Evolutionary conservation across 2,113 vertebrate species (phyloP).

Genomic region (Bungarus multicinctus): DNA sequence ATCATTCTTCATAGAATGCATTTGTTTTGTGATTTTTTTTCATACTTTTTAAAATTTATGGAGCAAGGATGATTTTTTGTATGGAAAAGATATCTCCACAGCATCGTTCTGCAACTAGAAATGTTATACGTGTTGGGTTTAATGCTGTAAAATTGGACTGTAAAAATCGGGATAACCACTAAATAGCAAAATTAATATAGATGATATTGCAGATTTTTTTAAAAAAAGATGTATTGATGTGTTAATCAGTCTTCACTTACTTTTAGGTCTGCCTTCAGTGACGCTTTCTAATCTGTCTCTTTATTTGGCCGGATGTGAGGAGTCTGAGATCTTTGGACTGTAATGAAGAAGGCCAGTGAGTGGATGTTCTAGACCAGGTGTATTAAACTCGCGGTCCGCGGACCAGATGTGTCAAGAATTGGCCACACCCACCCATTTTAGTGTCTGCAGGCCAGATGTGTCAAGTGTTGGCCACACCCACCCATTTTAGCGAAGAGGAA

Average conservation of each 20-base stretch:
- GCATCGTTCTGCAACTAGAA: background rate
- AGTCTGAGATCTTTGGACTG: constrained; percentile 13
- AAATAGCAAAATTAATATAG: background rate
- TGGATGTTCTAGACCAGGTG: background rate
- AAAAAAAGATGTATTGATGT: background rate
- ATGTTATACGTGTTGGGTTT: background rate
- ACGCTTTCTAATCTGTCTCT: too few relatives aligned
- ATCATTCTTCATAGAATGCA: constrained; percentile 6
- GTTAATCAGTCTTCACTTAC: constrained; percentile 34
- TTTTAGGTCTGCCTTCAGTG: constrained; percentile 1
- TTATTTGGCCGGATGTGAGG: rapidly evolving
- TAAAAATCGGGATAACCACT: background rate
- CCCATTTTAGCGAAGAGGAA: too few relatives aligned
- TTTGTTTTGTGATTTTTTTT: constrained; percentile 22
- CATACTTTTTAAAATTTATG: background rate
- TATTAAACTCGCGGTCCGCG: rapidly evolving
- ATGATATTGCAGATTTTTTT: background rate
- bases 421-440: too few relatives aligned
- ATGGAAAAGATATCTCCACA: background rate
- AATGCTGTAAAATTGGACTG: background rate
- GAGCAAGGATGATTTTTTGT: background rate
- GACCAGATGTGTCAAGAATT: too few relatives aligned
- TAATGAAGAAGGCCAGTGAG: constrained; percentile 14
- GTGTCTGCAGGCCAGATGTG: rapidly evolving
- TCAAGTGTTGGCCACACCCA: too few relatives aligned